Evolutionary conservation across 2,888 invertebrate genomes (phyloP), one percentile per base, ranked within the genome.

Genomic region (Parnassius mnemosyne): DNA sequence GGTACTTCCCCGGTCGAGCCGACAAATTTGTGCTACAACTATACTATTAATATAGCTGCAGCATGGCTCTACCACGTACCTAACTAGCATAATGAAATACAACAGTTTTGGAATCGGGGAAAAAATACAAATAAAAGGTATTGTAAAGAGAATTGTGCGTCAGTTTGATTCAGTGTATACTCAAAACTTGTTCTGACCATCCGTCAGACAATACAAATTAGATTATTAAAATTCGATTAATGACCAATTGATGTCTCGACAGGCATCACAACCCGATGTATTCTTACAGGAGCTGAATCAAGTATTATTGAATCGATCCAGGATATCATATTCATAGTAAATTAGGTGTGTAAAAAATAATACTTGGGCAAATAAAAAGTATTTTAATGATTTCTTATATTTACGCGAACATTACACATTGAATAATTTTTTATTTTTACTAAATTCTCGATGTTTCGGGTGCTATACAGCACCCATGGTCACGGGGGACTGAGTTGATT

Each of bases 221-320:
- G 53, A 49, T 57, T 44, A 63, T 59, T 59, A 59, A 59, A 63
- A 59, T 59, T 62, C 51, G 55, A 63, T 59, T 59, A 58, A 51
- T 51, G 55, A 58, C n/a, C 51, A 63, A 63, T 63, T 63, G 53
- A 20, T 58, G 58, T 55, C 50, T 54, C 59, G 47, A 51, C 59
- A 25, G 41, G 20, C 59, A 52, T 47, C 47, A 52, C 47, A 52
- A 61, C 60, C 59, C 64, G 65, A 64, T 64, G 64, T 60, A 57
- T 63, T 57, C 53, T 53, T 20, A 60, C 60, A 47, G 59, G 64
- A 65, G 65, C 65, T 68, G 56, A 71, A 72, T 70, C 66, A 71
- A 64, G 57, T 52, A 53, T 69, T 70, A 71, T 71, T 72, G 69
- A 67, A 69, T 72, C 65, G 66, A 70, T 70, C 66, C 55, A 65